Percentiles rank a stretch among this genome's conserved stretches.
Conservation (phyloP, 1,140 invertebrate species). For the Cotesia chilonis region DNA sequence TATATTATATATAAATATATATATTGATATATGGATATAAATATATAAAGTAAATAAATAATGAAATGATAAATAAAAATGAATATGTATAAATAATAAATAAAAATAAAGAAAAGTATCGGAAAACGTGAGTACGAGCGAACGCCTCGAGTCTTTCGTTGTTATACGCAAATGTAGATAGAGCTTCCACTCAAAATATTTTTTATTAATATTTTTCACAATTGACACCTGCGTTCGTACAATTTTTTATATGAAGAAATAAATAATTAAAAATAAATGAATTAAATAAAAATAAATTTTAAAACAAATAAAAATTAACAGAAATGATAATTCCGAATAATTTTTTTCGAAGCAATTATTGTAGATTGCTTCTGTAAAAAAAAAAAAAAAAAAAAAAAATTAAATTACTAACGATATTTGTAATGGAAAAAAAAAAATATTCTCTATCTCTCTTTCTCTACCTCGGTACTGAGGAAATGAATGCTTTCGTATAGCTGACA, state of each 20-base stretch:
- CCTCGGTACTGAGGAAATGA: background rate
- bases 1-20: too few relatives aligned
- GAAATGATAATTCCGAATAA: background rate
- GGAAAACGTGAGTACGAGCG: conserved; percentile 32
- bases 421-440: background rate
- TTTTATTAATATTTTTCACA: conserved; percentile 40
- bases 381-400: background rate
- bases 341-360: conserved; percentile 24
- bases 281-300: conserved; percentile 25
- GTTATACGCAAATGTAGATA: conserved; percentile 35
- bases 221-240: conserved; percentile 39
- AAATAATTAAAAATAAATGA: conserved; percentile 12
- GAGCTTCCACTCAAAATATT: conserved; percentile 37
- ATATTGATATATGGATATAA: background rate
- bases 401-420: too few relatives aligned
- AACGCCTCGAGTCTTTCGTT: conserved; percentile 34
- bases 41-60: background rate
- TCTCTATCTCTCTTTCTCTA: conserved; percentile 36
- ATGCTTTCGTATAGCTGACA: conserved; percentile 20
- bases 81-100: conserved; percentile 2
- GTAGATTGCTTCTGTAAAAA: conserved; percentile 20
- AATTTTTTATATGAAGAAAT: conserved; percentile 35
- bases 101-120: conserved; percentile 18
- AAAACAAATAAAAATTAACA: background rate
- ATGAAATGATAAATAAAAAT: background rate